A percentile compares a stretch with the other conserved stretches of the same genome.
These are phyloP conservation scores for Tenualosa ilisha DNA, from an alignment of 2,797 vertebrate species.

Conservation along the genomic window DNA sequence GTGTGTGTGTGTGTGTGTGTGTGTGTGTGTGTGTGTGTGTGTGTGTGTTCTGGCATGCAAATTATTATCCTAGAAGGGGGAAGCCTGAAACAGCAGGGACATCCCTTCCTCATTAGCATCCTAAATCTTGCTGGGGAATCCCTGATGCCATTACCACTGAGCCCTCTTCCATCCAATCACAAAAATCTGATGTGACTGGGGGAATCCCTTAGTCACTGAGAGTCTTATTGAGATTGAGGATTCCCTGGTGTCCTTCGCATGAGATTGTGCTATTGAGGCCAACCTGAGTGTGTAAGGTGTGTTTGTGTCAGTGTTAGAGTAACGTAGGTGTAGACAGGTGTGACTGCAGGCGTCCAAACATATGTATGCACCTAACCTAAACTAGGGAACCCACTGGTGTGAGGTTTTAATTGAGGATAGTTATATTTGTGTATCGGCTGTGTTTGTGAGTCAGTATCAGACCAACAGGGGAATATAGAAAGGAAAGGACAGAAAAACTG, in stretches of 20 bases:
- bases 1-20: too few species aligned
- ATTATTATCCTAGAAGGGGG: background rate
- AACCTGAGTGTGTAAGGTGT: background rate
- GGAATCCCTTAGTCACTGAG: conserved; percentile 5
- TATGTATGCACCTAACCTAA: background rate
- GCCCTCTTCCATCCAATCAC: background rate
- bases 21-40: too few species aligned
- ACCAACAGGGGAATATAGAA: too few species aligned
- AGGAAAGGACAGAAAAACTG: too few species aligned
- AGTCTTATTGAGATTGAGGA: background rate
- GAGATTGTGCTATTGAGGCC: background rate
- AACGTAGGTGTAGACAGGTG: background rate
- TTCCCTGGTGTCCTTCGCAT: background rate
- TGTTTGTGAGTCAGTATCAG: background rate
- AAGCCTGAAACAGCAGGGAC: background rate
- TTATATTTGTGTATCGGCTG: too few species aligned
- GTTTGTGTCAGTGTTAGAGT: background rate
- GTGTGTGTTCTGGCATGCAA: too few species aligned
- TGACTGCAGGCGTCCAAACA: background rate
- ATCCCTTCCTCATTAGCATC: background rate
- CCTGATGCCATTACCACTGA: background rate
- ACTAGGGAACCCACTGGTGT: background rate
- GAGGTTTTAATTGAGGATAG: too few species aligned
- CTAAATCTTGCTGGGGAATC: background rate
- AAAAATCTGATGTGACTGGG: background rate